Evolutionary conservation across 2,888 invertebrate species (phyloP).

Genomic region (Stenchaetothrips biformis): DNA sequence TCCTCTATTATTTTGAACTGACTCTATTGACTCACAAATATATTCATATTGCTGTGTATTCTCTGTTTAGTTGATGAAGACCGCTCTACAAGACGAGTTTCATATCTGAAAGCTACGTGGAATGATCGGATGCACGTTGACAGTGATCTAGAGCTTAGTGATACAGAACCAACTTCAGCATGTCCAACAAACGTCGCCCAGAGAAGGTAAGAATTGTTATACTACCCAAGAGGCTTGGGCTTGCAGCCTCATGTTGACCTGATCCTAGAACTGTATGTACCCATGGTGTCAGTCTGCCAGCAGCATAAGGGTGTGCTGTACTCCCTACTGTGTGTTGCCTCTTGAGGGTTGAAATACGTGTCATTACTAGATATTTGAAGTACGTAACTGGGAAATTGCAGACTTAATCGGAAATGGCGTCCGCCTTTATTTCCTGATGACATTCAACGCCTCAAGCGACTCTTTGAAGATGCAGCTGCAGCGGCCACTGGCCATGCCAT

Average conservation of each 20-base stretch:
- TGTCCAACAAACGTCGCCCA: constrained; percentile 44
- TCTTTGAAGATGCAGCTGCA: constrained; percentile 68
- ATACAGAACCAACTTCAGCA: constrained; percentile 50
- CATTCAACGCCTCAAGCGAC: constrained; percentile 69
- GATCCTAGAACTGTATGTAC: too few relatives aligned
- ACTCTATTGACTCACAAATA: background rate
- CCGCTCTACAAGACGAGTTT: constrained; percentile 79
- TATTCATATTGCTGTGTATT: constrained; percentile 29
- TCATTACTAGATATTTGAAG: background rate
- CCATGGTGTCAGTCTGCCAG: too few relatives aligned
- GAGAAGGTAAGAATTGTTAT: constrained; percentile 56
- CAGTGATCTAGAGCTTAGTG: constrained; percentile 58
- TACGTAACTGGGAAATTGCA: constrained; percentile 33
- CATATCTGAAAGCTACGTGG: constrained; percentile 92
- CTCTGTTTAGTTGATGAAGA: constrained; percentile 68
- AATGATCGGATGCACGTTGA: constrained; percentile 70
- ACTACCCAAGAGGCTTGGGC: background rate
- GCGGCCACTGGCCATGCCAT: constrained; percentile 32
- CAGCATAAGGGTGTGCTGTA: too few relatives aligned
- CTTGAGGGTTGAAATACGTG: constrained; percentile 28
- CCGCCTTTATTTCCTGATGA: constrained; percentile 74
- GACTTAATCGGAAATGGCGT: constrained; percentile 74
- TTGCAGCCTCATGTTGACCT: background rate
- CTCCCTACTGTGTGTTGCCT: constrained; percentile 1
- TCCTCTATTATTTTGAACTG: background rate